These are phyloP conservation scores for Stenchaetothrips biformis DNA, from an alignment of 2,888 invertebrate species.

Conservation along the genomic window DNA sequence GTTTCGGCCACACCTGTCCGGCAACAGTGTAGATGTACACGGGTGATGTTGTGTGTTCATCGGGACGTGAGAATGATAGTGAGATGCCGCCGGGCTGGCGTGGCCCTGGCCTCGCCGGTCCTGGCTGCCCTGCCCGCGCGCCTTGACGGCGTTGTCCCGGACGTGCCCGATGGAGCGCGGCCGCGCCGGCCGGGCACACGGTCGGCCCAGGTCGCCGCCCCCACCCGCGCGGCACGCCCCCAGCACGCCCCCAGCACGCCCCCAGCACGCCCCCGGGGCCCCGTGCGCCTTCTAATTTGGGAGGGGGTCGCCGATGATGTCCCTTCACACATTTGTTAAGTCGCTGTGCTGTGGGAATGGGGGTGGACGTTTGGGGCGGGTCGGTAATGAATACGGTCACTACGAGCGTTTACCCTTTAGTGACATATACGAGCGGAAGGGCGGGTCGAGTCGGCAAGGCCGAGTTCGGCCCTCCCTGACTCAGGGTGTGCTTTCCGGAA, in stretches of 20 bases:
- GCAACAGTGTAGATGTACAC: too few species aligned
- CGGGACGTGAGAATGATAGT: slow-evolving; percentile 23
- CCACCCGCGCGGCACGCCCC: neutral
- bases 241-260: slow-evolving; percentile 13
- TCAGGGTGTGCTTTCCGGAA: too few species aligned
- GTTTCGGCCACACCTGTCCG: too few species aligned
- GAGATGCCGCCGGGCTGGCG: neutral
- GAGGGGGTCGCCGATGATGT: slow-evolving; percentile 17
- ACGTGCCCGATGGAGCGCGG: slow-evolving; percentile 4
- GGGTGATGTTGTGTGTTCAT: neutral
- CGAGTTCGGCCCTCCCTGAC: too few species aligned
- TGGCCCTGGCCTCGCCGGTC: too few species aligned
- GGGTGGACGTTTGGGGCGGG: too few species aligned
- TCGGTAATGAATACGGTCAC: too few species aligned
- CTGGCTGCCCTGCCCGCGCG: neutral
- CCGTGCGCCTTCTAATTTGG: slow-evolving; percentile 15
- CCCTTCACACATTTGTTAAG: slow-evolving; percentile 8
- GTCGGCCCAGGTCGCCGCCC: too few species aligned
- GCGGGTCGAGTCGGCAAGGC: too few species aligned
- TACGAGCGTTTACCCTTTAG: too few species aligned
- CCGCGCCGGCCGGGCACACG: neutral
- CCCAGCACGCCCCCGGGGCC: neutral
- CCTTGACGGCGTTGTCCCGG: neutral
- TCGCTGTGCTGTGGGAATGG: too few species aligned
- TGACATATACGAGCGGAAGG: too few species aligned